Conservation (phyloP, 2,113 vertebrate genomes). For the Baryphthengus martii region DNA sequence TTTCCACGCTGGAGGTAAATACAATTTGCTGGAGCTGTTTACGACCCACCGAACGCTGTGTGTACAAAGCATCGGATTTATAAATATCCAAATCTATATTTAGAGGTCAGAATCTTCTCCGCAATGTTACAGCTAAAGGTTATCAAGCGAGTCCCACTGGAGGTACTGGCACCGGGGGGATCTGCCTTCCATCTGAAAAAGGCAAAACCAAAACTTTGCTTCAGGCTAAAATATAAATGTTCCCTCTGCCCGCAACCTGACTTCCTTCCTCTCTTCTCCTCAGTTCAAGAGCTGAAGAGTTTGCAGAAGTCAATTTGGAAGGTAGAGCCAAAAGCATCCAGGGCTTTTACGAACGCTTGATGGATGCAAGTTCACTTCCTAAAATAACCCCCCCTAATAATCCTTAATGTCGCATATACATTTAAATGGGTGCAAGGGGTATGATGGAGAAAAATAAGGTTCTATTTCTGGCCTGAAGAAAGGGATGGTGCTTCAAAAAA, state of each 20-base stretch:
- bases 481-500: neutral
- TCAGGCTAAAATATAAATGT: neutral
- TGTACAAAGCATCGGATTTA: constrained; percentile 52
- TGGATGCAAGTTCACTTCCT: constrained; percentile 22
- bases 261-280: neutral
- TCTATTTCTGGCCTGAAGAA: neutral
- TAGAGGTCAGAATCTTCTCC: constrained; percentile 49
- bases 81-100: constrained; percentile 68
- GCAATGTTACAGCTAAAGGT: constrained; percentile 57
- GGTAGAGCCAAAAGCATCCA: constrained; percentile 27
- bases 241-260: neutral
- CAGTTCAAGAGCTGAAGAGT: neutral
- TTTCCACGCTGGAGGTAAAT: constrained; percentile 66
- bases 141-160: constrained; percentile 13
- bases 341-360: constrained; percentile 47
- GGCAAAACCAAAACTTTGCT: neutral
- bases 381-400: constrained; percentile 41
- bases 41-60: neutral
- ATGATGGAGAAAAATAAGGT: neutral
- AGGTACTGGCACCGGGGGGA: neutral
- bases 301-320: constrained; percentile 20
- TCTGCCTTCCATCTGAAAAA: neutral
- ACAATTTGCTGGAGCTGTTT: constrained; percentile 60
- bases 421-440: neutral
- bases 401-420: neutral